These are phyloP conservation scores for Enteromius mattozi DNA, from an alignment of 2,797 vertebrate species.

Conservation along the genomic window DNA sequence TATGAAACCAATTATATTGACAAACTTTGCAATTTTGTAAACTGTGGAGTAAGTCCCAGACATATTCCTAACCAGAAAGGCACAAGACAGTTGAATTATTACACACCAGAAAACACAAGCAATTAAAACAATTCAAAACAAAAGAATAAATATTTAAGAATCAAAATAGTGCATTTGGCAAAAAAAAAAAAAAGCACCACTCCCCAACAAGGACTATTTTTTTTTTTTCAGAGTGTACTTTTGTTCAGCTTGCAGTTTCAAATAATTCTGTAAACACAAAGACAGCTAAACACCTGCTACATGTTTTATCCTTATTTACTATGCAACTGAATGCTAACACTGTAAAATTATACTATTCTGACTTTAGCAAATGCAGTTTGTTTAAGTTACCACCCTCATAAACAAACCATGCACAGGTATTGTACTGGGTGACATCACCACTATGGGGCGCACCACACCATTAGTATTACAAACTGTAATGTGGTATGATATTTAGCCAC, in stretches of 20 bases:
- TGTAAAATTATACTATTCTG: not conserved
- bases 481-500: not conserved
- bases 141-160: conserved; percentile 29
- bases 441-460: not conserved
- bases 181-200: not conserved
- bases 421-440: not conserved
- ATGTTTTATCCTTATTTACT: not conserved
- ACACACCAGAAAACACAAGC: not conserved
- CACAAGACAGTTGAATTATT: conserved; percentile 38
- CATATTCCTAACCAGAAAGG: conserved; percentile 41
- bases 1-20: conserved; percentile 13
- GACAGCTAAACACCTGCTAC: not conserved
- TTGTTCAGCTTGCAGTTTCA: conserved; percentile 20
- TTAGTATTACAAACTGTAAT: not conserved
- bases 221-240: conserved; percentile 10
- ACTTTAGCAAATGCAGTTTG: not conserved
- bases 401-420: not conserved
- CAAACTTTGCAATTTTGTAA: conserved; percentile 8
- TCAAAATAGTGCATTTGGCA: conserved; percentile 41
- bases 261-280: conserved; percentile 46
- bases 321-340: conserved; percentile 14
- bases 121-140: conserved; percentile 25
- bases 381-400: not conserved
- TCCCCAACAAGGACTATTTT: not conserved
- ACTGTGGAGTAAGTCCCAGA: conserved; percentile 13